Base-by-base conservation (phyloP, 2,113 vertebrate species). In the Puffinus mauretanicus region DNA sequence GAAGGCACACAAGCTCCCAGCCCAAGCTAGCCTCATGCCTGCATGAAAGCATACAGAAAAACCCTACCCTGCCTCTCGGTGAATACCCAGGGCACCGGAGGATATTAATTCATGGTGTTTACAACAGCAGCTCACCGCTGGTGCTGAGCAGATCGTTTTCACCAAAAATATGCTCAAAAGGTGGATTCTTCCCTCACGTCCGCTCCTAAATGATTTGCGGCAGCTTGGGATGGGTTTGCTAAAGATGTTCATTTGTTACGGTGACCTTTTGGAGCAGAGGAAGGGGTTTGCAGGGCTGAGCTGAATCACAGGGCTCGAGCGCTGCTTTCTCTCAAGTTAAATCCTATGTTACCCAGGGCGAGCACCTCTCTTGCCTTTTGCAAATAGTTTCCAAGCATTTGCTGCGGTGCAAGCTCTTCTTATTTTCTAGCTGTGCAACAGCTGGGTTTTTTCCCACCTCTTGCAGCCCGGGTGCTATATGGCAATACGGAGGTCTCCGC, bases 321-420 rank as follows among this genome's bases (percentile, higher is more conserved):
- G 1, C 61, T 73, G 71, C 58, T 79, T 55, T 47, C 40, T 61
- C 40, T n/a, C 0, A 0, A 3, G 27, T 70, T 58, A 65, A 61
- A 81, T 8, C 38, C 4, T 2, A 0, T 29, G 21, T 51, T 32
- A 57, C 13, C 22, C 57, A 46, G 17, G 26, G 32, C 2, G 0
- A 79, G 57, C 18, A 29, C 10, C 24, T 60, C 78, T 46, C 47
- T 26, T 25, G 16, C 51, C 55, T 92, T 88, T 65, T 66, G 71
- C 34, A 73, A 70, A 70, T 6, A 44, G 36, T 38, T 72, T 46
- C 58, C 36, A 72, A 65, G 49, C 66, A 3, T 34, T 72, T 38
- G 21, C 72, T 61, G 55, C 1, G 2, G 27, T 49, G 25, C 7
- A 16, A 61, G 30, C 40, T 77, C 83, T 54, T 24, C 40, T 49